Evolutionary conservation across 64 coral and sea anemone species (phyloP), one percentile per base, ranked within the genome.

Genomic region (Trachythela sp.): DNA sequence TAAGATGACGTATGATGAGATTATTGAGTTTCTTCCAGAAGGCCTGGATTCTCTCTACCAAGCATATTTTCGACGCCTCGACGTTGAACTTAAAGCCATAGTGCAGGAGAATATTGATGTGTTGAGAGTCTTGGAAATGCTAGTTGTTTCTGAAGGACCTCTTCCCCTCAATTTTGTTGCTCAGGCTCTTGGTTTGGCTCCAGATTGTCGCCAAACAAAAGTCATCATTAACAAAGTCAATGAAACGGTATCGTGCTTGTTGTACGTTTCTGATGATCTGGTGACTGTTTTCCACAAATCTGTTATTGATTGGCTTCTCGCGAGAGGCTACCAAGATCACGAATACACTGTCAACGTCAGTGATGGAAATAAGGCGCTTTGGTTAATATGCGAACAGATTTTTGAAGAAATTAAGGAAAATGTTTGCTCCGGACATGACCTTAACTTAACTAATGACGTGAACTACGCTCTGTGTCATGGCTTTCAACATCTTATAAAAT

Each of bases 261-360:
- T 94, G 64, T 90, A 90, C n/a, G 51, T 94, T 84, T 64, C 27
- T 9, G 11, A 89, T 13, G 93, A 39, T 33, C 83, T 48, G 29
- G 76, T 94, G 27, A 70, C 91, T 34, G 90, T 94, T 33, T 94
- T 92, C 39, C 93, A 94, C 54, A 94, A 94, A 45, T 94, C 93
- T 11, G 71, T 94, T 85, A 56, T 92, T 33, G 93, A 94, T 2
- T 94, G 93, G 93, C 88, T 94, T 0, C 89, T 50, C 9, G 31
- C 39, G 4, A 42, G 49, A 14, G 52, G 7, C 20, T 94, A 92
- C 27, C 58, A 84, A 72, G 15, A 43, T 36, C 93, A 94, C 27
- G 43, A 35, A 48, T 94, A 88, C 36, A 88, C 93, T 26, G 90
- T 92, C 34, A 85, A 89, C 14, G 67, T 86, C 37, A 84, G 2